Base-by-base conservation (phyloP, 2,113 vertebrate species). In the Guaruba guarouba region DNA sequence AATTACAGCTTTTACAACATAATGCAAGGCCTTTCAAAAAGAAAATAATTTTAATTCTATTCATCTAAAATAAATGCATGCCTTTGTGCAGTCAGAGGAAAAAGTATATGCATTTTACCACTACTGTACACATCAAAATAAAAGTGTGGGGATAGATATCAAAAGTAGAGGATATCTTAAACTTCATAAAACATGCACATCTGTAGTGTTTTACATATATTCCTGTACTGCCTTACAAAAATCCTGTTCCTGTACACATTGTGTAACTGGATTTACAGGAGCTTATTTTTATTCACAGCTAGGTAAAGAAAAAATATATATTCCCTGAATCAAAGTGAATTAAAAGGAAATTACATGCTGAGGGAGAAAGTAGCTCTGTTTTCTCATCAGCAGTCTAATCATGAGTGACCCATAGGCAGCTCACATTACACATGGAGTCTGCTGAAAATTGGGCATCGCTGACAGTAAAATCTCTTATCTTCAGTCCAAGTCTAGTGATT, bases 401-500 rank as follows among this genome's bases (percentile, higher is more conserved):
- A 86, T 57, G 48, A 61, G 44, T 89, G 81, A 96, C 79, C 82
- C 46, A 82, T 37, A 22, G 46, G 81, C 64, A 79, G 61, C 70
- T 95, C 4, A 0, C 92, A 95, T 97, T 97, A 91, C 71, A 95
- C 91, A 76, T 15, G 4, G n/a, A 95, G 70, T 87, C 62, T 95
- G 55, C 70, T 96, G 59, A 80, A 88, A 85, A 87, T 44, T 1
- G 1, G 55, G 27, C 70, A 86, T 57, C 2, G 2, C 88, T 91
- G 74, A 79, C 88, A 90, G 86, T 51, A 93, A 97, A 95, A 93
- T 71, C 78, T 93, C 64, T 73, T 86, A 95, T 93, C 88, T 96
- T 48, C 15, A 95, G 92, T 82, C 68, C 70, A 88, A 83, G 57
- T 46, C 51, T 81, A 63, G 46, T 63, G 90, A 91, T 94, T 95